Percentiles rank a stretch among this genome's conserved stretches.
Conservation (phyloP, 2,888 invertebrate genomes). For the Parnassius mnemosyne region DNA sequence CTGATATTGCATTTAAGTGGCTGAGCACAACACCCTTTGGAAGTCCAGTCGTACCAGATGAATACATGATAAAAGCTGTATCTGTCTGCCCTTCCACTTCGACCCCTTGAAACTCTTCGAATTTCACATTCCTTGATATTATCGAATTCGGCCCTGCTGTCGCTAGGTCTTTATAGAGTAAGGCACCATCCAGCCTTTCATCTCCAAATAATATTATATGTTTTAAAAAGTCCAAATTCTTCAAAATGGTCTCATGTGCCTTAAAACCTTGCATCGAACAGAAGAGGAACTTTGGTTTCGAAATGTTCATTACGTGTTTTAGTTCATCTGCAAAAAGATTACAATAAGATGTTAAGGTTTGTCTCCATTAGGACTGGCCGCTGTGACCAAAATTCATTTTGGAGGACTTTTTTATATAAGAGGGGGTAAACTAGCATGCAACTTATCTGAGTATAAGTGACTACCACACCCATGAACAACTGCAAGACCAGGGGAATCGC, state of each 20-base stretch:
- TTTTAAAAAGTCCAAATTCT: constrained; percentile 26
- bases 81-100: constrained; percentile 35
- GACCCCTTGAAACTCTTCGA: constrained; percentile 31
- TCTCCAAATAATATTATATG: constrained; percentile 34
- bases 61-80: constrained; percentile 37
- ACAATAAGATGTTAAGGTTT: too few relatives aligned
- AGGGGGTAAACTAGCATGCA: too few relatives aligned
- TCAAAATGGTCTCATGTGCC: constrained; percentile 24
- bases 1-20: constrained; percentile 32
- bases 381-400: too few relatives aligned
- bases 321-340: constrained; percentile 34
- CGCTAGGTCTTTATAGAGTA: constrained; percentile 29
- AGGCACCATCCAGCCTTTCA: constrained; percentile 19
- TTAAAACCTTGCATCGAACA: constrained; percentile 30
- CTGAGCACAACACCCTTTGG: constrained; percentile 44
- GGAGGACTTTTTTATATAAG: too few relatives aligned
- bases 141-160: constrained; percentile 1
- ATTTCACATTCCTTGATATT: constrained; percentile 17
- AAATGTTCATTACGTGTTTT: constrained; percentile 31
- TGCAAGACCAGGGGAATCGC: too few relatives aligned
- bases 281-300: constrained; percentile 32
- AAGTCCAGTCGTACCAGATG: constrained; percentile 44
- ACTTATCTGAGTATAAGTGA: too few relatives aligned
- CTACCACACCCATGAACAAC: too few relatives aligned
- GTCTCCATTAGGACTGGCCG: too few relatives aligned